Conservation (phyloP, 2,888 invertebrate genomes). For the Holacanthella duospinosa region DNA sequence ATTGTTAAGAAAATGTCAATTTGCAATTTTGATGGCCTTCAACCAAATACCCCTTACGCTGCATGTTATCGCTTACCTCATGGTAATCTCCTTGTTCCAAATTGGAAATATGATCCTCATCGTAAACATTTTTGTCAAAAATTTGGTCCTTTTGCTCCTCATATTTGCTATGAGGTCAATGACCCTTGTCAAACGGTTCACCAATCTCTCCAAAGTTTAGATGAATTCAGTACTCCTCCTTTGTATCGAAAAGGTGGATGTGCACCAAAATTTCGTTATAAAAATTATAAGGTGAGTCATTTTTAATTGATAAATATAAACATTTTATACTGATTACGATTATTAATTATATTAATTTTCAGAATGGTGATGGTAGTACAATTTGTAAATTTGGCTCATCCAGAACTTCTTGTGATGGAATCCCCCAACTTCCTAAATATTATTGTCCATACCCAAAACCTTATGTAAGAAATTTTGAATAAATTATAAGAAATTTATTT, state of each 20-base stretch:
- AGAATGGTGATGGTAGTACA: background rate
- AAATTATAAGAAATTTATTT: no score
- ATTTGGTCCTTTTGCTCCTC: background rate
- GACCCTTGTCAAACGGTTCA: background rate
- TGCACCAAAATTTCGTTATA: background rate
- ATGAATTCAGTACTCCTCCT: background rate
- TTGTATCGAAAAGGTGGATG: background rate
- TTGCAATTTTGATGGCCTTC: no score
- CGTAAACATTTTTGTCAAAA: background rate
- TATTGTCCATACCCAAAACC: background rate
- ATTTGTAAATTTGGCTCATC: background rate
- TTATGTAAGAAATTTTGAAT: no score
- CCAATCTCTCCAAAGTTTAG: background rate
- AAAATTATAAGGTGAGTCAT: background rate
- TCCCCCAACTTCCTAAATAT: background rate
- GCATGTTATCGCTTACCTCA: background rate
- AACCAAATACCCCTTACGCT: background rate
- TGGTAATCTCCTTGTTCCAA: background rate
- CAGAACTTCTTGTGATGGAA: background rate
- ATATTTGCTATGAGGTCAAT: background rate
- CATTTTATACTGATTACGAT: background rate
- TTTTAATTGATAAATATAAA: no score
- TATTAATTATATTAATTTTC: background rate
- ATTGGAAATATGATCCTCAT: background rate
- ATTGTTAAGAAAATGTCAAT: no score